phyloP scores from a whole-genome alignment of 2,888 invertebrate genomes.

The Luperina testacea region DNA sequence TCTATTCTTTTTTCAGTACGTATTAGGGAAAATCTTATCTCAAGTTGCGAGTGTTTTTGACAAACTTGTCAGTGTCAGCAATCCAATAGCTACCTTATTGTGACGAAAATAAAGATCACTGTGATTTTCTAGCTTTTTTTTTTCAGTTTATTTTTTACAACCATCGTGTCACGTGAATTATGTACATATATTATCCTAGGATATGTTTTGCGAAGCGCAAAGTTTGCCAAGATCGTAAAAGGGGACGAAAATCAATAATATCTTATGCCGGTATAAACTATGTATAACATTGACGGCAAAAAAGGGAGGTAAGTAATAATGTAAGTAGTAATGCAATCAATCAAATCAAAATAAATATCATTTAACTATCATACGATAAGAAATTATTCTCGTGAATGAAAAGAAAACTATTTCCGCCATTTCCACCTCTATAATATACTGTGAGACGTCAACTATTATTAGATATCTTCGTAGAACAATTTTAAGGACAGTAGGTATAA shows the following conservation, averaged over 20 bases:
- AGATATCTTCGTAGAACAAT: not conserved
- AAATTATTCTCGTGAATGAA: not conserved
- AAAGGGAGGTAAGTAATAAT: conserved; percentile 4
- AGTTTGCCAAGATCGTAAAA: conserved; percentile 32
- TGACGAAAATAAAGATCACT: no score
- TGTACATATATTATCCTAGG: conserved; percentile 2
- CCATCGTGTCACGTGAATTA: not conserved
- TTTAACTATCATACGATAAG: not conserved
- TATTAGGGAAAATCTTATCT: conserved; percentile 6
- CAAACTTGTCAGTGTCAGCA: no score
- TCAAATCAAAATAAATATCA: conserved; percentile 1
- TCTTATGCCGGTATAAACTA: conserved; percentile 3
- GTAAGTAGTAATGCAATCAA: conserved; percentile 17
- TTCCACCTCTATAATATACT: not conserved
- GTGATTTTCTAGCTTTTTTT: no score
- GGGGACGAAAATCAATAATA: conserved; percentile 22
- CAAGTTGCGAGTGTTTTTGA: not conserved
- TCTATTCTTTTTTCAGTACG: not conserved
- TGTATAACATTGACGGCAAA: not conserved
- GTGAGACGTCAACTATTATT: conserved; percentile 12
- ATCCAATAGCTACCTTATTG: no score
- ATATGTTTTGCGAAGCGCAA: conserved; percentile 23
- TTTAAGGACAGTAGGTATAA: not conserved
- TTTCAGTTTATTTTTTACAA: not conserved
- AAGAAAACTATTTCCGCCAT: not conserved